Conservation (phyloP, 2,888 invertebrate species). For the Agrilus biguttatus region DNA sequence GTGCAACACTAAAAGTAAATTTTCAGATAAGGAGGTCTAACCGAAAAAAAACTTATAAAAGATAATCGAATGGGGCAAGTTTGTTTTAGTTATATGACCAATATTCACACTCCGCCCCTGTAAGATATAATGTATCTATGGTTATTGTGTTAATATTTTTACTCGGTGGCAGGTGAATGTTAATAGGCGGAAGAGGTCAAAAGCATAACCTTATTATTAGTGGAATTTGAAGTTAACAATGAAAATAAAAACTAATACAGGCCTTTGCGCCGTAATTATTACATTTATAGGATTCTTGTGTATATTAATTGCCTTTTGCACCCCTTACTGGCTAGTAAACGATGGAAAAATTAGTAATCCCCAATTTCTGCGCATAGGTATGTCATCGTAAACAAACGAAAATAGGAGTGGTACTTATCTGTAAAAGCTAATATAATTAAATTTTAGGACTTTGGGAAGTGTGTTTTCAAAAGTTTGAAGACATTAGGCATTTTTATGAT, state of each 20-base stretch:
- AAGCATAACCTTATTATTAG: background rate
- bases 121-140: too few relatives aligned
- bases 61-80: too few relatives aligned
- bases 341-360: constrained; percentile 63
- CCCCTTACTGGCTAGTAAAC: constrained; percentile 78
- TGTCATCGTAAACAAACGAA: constrained; percentile 18
- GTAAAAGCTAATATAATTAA: constrained; percentile 5
- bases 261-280: constrained; percentile 48
- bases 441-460: constrained; percentile 84
- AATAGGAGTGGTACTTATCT: constrained; percentile 18
- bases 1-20: too few relatives aligned
- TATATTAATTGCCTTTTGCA: constrained; percentile 66
- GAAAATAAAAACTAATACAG: constrained; percentile 50
- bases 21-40: too few relatives aligned
- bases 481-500: constrained; percentile 75
- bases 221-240: constrained; percentile 20
- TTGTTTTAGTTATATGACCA: too few relatives aligned
- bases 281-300: constrained; percentile 54
- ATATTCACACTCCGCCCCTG: too few relatives aligned
- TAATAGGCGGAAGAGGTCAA: background rate
- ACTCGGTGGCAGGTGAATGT: too few relatives aligned
- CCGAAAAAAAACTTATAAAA: too few relatives aligned
- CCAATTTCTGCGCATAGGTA: constrained; percentile 70
- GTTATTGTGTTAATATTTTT: too few relatives aligned
- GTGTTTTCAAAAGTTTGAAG: constrained; percentile 79